Conservation (phyloP, 2,888 invertebrate species). For the Rutpela maculata region DNA sequence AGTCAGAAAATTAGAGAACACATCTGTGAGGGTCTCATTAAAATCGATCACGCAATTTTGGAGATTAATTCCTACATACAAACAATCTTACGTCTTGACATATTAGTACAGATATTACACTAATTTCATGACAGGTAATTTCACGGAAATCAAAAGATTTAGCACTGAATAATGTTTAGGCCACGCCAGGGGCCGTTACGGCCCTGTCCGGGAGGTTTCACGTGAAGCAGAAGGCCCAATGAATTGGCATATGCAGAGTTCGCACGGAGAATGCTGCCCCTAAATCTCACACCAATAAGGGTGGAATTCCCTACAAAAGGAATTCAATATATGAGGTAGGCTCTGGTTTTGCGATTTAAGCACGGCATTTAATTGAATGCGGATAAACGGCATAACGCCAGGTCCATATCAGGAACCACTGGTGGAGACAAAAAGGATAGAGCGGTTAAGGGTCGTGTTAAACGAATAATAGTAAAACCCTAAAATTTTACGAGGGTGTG, state of each 20-base stretch:
- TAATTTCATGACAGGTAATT: no score
- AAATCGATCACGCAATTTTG: no score
- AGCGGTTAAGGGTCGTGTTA: not conserved
- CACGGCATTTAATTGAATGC: slow-evolving; percentile 31
- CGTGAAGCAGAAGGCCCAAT: slow-evolving; percentile 1
- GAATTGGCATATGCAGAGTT: slow-evolving; percentile 26
- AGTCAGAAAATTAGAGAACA: no score
- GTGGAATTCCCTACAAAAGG: slow-evolving; percentile 7
- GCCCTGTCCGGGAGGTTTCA: slow-evolving; percentile 9
- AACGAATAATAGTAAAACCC: no score
- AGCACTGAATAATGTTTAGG: no score
- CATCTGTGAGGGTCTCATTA: no score
- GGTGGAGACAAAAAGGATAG: not conserved
- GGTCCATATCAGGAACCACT: not conserved
- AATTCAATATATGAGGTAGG: slow-evolving; percentile 33
- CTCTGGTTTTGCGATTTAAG: slow-evolving; percentile 21
- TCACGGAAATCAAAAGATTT: no score
- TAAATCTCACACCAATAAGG: slow-evolving; percentile 27
- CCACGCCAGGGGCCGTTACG: not conserved
- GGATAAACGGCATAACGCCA: slow-evolving; percentile 9
- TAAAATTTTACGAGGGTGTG: no score
- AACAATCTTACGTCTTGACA: no score
- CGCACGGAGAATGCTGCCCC: slow-evolving; percentile 16
- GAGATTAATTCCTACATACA: no score
- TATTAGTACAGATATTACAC: no score